Percentiles rank a stretch among this genome's conserved stretches.
phyloP scores from a whole-genome alignment of 2,113 vertebrate species.

The Pagrus major region DNA sequence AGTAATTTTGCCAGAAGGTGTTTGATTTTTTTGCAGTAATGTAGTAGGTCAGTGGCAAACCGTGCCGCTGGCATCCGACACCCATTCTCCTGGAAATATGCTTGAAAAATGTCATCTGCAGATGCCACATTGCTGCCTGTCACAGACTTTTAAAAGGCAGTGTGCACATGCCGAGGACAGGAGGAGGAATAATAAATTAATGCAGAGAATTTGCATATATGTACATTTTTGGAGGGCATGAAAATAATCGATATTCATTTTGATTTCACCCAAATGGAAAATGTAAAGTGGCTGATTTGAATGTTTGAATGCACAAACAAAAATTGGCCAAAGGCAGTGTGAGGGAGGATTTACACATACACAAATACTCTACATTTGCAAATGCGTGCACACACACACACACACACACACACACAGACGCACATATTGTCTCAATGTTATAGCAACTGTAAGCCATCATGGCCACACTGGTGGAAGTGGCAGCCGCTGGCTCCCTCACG shows the following conservation, averaged over 20 bases:
- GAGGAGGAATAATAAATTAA: conserved; percentile 17
- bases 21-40: conserved; percentile 42
- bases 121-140: conserved; percentile 51
- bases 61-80: conserved; percentile 50
- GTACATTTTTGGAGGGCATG: not conserved
- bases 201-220: not conserved
- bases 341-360: conserved; percentile 26
- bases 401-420: conserved; percentile 1
- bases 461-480: conserved; percentile 47
- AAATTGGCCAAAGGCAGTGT: conserved; percentile 11
- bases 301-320: conserved; percentile 28
- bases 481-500: conserved; percentile 55
- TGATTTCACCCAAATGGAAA: conserved; percentile 17
- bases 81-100: conserved; percentile 50
- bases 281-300: conserved; percentile 14
- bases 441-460: conserved; percentile 52
- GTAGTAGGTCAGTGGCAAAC: conserved; percentile 62
- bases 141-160: conserved; percentile 43
- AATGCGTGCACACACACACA: not conserved
- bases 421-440: conserved; percentile 49
- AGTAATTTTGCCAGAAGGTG: conserved; percentile 65
- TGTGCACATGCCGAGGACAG: not conserved
- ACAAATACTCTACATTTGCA: conserved; percentile 1
- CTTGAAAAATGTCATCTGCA: conserved; percentile 54
- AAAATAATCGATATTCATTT: conserved; percentile 10